Evolutionary conservation across 2,797 vertebrate species (phyloP), one percentile per base, ranked within the genome.

Genomic region (Gobio occitaniae): DNA sequence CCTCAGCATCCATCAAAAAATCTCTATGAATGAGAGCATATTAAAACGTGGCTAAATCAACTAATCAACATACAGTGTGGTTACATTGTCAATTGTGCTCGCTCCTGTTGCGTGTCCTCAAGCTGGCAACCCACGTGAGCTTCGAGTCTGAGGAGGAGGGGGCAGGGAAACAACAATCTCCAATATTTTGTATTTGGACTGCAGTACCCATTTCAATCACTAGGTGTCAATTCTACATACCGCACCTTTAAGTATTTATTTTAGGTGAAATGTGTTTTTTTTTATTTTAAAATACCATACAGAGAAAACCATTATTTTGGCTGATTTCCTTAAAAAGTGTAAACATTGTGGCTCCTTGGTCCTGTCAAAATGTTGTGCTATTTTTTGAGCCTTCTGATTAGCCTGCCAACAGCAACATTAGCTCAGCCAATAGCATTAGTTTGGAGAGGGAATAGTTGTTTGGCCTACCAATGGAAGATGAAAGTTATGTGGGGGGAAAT

Each of bases 331-430:
- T 41, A 15, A 12, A 25, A 65, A 17, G 13, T 44, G 38, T 63
- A 44, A 19, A 63, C 4, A 12, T 29, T 44, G 36, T 61, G n/a
- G 8, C 15, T 48, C n/a, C 41, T 78, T 48, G 44, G 16, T 63
- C 4, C 4, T 48, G 41, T 65, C 7, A 25, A 10, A 77, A 59
- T 12, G 8, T 15, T 71, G 41, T 71, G 41, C 11, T 70, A 16
- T 72, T 72, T 17, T 47, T 72, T 75, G 29, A 75, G 29, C 17
- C 10, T 75, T 36, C 54, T 41, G 75, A 77, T n/a, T 44, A 36
- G 21, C 21, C 11, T 2, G 52, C 38, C 6, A 77, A 15, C 52
- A 9, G 8, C 25, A 52, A 25, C 21, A 50, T 72, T 50, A 44
- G 44, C n/a, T 72, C 44, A 29, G 41, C 44, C 44, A 72, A 48